Percentiles rank a stretch among this genome's conserved stretches.
phyloP scores from a whole-genome alignment of 1,140 invertebrate genomes.

The Epicauta chinensis region DNA sequence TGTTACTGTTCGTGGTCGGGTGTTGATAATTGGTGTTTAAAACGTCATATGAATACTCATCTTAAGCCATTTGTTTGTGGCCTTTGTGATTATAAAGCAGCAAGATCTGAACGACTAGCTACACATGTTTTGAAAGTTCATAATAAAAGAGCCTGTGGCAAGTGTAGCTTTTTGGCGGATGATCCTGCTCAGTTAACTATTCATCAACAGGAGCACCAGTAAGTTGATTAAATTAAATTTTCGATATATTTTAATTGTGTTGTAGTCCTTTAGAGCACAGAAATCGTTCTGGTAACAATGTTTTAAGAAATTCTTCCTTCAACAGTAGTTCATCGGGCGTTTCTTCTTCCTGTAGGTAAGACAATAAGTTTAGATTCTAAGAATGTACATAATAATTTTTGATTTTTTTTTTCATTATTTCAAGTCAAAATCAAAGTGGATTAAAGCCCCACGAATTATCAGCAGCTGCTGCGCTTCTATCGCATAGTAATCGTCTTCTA shows the following conservation, averaged over 20 bases:
- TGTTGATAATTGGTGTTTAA: slow-evolving; percentile 90
- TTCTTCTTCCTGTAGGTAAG: slow-evolving; percentile 21
- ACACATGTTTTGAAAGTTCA: slow-evolving; percentile 88
- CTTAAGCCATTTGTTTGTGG: slow-evolving; percentile 84
- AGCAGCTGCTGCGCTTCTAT: slow-evolving; percentile 30
- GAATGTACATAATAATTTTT: neutral
- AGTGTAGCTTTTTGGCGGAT: slow-evolving; percentile 79
- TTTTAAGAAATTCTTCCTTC: slow-evolving; percentile 30
- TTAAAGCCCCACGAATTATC: slow-evolving; percentile 31
- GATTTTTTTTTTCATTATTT: neutral
- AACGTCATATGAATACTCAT: slow-evolving; percentile 86
- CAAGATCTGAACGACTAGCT: slow-evolving; percentile 74
- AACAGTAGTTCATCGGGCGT: slow-evolving; percentile 15
- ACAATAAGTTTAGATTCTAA: too few relatives aligned
- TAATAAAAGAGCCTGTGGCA: slow-evolving; percentile 80
- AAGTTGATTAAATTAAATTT: slow-evolving; percentile 38
- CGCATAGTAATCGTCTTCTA: slow-evolving; percentile 35
- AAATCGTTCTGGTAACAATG: slow-evolving; percentile 32
- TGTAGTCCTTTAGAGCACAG: slow-evolving; percentile 40
- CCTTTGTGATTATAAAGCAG: slow-evolving; percentile 87
- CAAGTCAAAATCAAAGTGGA: slow-evolving; percentile 13
- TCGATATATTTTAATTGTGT: slow-evolving; percentile 14
- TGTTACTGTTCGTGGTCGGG: slow-evolving; percentile 86
- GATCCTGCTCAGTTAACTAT: slow-evolving; percentile 66
- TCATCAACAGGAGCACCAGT: slow-evolving; percentile 68